Conservation (phyloP, 1,140 invertebrate genomes). For the Aphis craccivora region DNA sequence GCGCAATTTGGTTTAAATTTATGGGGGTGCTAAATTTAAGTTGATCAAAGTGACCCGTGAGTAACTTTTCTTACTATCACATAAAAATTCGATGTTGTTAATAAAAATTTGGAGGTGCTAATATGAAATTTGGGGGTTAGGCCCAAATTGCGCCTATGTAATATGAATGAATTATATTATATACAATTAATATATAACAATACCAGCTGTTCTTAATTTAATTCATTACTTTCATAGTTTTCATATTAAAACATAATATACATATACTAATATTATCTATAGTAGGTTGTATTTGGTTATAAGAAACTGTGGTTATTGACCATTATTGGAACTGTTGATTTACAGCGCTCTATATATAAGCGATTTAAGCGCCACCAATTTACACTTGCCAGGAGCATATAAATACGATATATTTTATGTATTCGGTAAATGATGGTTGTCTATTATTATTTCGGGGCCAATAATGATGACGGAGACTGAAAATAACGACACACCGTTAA, state of each 20-base stretch:
- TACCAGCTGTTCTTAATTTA: background rate
- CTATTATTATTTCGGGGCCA: background rate
- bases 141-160: no score
- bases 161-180: no score
- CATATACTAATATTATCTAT: background rate
- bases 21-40: no score
- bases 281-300: background rate
- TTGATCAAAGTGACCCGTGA: no score
- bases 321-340: background rate
- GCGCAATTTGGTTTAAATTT: no score
- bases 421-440: background rate
- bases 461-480: background rate
- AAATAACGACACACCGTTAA: slow-evolving; percentile 10
- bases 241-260: background rate
- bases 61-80: no score
- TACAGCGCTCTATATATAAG: background rate
- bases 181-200: no score
- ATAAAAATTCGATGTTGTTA: no score
- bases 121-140: no score
- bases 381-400: background rate
- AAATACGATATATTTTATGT: background rate
- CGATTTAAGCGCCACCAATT: background rate
- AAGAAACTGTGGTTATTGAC: background rate
- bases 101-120: no score
- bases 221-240: background rate